Percentiles rank a stretch among this genome's conserved stretches.
These are phyloP conservation scores for Ibidorhyncha struthersii DNA, from an alignment of 2,113 vertebrate genomes.

Conservation along the genomic window DNA sequence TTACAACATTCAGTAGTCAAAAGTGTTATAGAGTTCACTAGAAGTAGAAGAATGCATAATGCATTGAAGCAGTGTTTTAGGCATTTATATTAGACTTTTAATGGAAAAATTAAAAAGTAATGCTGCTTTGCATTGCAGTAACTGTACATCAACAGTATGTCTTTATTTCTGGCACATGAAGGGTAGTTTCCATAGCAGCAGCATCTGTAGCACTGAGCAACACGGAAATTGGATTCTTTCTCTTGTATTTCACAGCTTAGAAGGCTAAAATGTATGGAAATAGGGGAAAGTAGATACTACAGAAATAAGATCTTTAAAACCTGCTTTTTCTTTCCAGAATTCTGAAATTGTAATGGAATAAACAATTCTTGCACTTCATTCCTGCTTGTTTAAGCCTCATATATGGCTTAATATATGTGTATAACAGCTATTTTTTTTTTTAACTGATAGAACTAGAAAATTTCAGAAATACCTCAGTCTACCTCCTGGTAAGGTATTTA, in stretches of 20 bases:
- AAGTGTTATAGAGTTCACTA: conserved; percentile 22
- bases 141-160: conserved; percentile 56
- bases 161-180: conserved; percentile 69
- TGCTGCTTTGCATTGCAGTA: conserved; percentile 64
- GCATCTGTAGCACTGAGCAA: conserved; percentile 45
- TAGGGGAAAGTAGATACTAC: not conserved
- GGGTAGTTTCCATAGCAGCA: conserved; percentile 71
- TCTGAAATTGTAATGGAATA: not conserved
- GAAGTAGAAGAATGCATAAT: conserved; percentile 58
- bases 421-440: not conserved
- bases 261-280: conserved; percentile 30
- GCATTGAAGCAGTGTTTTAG: conserved; percentile 52
- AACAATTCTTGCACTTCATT: not conserved
- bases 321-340: not conserved
- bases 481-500: not conserved
- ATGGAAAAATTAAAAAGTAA: conserved; percentile 71
- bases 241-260: conserved; percentile 30
- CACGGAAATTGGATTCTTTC: conserved; percentile 28
- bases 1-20: not conserved
- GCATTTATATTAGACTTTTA: conserved; percentile 66
- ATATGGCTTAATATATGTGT: not conserved
- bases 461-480: not conserved
- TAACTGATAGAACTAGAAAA: not conserved
- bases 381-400: not conserved
- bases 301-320: not conserved